phyloP scores from a whole-genome alignment of 2,888 invertebrate genomes.

The Dasypolia templi region DNA sequence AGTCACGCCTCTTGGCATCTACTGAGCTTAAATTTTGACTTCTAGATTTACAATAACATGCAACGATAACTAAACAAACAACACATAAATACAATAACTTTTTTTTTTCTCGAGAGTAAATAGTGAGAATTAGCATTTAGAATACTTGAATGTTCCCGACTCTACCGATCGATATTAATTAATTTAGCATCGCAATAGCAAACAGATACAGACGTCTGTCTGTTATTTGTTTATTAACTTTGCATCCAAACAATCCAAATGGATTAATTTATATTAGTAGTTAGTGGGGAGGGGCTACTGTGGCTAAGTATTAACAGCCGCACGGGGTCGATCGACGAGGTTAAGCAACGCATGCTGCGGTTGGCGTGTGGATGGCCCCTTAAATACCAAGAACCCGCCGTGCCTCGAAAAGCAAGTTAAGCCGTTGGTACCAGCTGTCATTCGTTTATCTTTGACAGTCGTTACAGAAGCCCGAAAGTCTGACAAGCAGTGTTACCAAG shows the following conservation, averaged over 20 bases:
- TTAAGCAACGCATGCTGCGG: too few species aligned
- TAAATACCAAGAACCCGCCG: too few species aligned
- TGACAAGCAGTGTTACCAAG: too few species aligned
- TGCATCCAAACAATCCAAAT: background rate
- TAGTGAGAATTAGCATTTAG: conserved; percentile 11
- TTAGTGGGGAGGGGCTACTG: too few species aligned
- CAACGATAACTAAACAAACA: background rate
- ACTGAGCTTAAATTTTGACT: background rate
- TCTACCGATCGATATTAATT: conserved; percentile 40
- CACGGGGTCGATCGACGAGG: too few species aligned
- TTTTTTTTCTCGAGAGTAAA: conserved; percentile 10
- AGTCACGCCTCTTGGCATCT: background rate
- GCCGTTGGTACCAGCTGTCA: too few species aligned
- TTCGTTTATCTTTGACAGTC: too few species aligned
- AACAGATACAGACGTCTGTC: conserved; percentile 18
- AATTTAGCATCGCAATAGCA: conserved; percentile 35
- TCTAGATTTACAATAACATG: background rate
- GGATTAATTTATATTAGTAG: background rate
- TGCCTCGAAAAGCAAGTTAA: too few species aligned
- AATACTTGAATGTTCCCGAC: conserved; percentile 20
- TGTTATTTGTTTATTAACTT: conserved; percentile 30
- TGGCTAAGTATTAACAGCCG: too few species aligned
- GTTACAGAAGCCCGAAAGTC: too few species aligned
- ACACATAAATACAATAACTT: background rate
- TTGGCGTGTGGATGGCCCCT: too few species aligned